Percentiles rank a stretch among this genome's conserved stretches.
phyloP scores from a whole-genome alignment of 2,113 vertebrate genomes.

The Silurus asotus region DNA sequence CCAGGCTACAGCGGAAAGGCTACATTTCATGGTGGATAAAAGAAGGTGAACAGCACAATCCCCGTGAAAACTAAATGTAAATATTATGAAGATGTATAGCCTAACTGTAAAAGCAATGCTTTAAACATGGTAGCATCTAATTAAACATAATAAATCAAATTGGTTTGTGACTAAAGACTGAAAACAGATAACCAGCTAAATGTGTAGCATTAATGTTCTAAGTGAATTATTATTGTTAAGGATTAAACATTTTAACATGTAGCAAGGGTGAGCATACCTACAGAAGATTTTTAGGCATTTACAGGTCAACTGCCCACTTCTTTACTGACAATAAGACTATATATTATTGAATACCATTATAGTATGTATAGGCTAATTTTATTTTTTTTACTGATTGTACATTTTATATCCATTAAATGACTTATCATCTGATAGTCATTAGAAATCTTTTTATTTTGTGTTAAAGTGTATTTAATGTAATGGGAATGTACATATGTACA shows the following conservation, averaged over 20 bases:
- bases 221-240: constrained; percentile 20
- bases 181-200: constrained; percentile 21
- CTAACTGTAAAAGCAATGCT: constrained; percentile 36
- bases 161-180: constrained; percentile 35
- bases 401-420: neutral
- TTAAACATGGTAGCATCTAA: constrained; percentile 21
- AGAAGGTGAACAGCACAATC: neutral
- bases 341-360: neutral
- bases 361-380: neutral
- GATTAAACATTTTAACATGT: neutral
- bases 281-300: neutral
- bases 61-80: constrained; percentile 33
- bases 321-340: neutral
- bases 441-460: neutral
- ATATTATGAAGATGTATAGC: constrained; percentile 37
- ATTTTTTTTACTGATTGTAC: neutral
- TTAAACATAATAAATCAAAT: constrained; percentile 43
- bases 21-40: constrained; percentile 20
- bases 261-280: neutral
- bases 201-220: constrained; percentile 41
- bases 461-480: neutral
- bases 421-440: neutral
- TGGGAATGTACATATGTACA: neutral
- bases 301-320: neutral
- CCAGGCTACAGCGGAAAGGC: constrained; percentile 2